These are phyloP conservation scores for Sebastes trivittatus DNA, from an alignment of 2,797 vertebrate species.

Conservation along the genomic window DNA sequence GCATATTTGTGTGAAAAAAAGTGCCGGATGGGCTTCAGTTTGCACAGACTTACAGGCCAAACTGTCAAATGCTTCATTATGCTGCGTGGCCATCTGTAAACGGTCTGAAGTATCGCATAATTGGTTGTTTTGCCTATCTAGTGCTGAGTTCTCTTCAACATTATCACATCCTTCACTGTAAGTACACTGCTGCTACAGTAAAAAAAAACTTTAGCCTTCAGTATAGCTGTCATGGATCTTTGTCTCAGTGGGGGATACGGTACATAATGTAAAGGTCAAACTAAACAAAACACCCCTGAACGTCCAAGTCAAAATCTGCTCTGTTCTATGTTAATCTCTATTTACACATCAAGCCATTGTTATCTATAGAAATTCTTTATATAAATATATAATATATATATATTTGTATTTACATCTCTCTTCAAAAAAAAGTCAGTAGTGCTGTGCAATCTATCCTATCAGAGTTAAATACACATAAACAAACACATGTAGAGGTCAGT, in stretches of 20 bases:
- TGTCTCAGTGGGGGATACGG: background rate
- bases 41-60: background rate
- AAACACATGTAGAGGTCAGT: constrained; percentile 67
- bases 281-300: background rate
- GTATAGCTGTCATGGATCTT: background rate
- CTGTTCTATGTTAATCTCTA: constrained; percentile 58
- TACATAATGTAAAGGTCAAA: constrained; percentile 33
- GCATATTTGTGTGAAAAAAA: constrained; percentile 5
- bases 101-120: constrained; percentile 15
- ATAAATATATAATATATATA: constrained; percentile 80
- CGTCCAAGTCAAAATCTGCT: constrained; percentile 20
- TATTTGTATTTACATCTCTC: constrained; percentile 78
- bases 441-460: constrained; percentile 58
- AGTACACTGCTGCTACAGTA: background rate
- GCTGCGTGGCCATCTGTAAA: constrained; percentile 11
- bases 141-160: background rate
- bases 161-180: constrained; percentile 4
- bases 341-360: constrained; percentile 63
- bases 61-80: constrained; percentile 25
- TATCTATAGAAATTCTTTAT: constrained; percentile 66
- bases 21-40: background rate
- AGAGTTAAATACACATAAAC: constrained; percentile 65
- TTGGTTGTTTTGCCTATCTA: background rate
- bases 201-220: background rate
- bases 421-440: constrained; percentile 69